A percentile compares a stretch with the other conserved stretches of the same genome.
Evolutionary conservation across 2,797 vertebrate genomes (phyloP).

Genomic region (Kryptolebias ocellatus): DNA sequence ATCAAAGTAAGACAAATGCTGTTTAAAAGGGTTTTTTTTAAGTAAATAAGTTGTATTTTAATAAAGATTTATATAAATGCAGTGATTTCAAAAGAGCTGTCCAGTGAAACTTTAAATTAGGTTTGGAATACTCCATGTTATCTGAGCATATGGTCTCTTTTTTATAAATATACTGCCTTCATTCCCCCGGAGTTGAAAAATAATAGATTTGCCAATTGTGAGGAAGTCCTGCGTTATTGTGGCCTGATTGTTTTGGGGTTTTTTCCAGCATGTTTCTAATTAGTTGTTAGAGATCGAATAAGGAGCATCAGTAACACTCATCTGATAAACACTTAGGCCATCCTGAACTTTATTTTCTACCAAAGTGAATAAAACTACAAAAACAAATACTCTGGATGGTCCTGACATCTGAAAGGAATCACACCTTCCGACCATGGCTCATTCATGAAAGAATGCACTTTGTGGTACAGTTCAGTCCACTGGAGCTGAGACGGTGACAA

Average conservation of each 20-base stretch:
- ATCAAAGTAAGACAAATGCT: no score
- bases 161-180: no score
- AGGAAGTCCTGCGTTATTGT: no score
- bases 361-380: neutral
- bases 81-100: no score
- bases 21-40: no score
- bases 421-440: neutral
- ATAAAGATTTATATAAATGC: no score
- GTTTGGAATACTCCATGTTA: no score
- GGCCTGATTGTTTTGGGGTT: neutral
- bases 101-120: no score
- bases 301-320: neutral
- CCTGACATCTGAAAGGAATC: neutral
- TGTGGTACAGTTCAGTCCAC: neutral
- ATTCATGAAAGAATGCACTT: neutral
- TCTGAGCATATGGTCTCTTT: no score
- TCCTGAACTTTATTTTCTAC: neutral
- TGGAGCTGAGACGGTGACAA: neutral
- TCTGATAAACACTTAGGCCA: neutral
- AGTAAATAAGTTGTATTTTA: no score
- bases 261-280: neutral
- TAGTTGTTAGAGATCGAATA: neutral
- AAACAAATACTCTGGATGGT: neutral
- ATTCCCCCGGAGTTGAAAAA: no score
- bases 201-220: no score